Evolutionary conservation across 2,113 vertebrate genomes (phyloP).

Genomic region (Corythornis cristatus): DNA sequence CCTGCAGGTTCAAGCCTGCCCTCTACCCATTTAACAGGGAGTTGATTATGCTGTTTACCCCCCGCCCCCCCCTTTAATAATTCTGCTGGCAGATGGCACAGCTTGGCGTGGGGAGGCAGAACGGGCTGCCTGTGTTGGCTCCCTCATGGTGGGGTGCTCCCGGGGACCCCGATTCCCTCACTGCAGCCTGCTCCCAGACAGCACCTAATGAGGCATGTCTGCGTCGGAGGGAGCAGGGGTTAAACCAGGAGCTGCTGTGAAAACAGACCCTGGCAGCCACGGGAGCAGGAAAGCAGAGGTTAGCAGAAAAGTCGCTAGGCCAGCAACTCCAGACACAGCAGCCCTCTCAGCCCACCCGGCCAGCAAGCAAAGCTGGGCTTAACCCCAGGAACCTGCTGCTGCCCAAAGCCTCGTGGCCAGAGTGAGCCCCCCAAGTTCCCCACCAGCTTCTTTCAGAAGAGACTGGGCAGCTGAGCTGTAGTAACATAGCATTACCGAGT

Average conservation of each 20-base stretch:
- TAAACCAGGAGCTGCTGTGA: background rate
- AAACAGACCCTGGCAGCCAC: background rate
- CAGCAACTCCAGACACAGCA: conserved; percentile 2
- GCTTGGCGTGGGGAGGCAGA: background rate
- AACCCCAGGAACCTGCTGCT: accelerated
- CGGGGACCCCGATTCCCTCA: accelerated
- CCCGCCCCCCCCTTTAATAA: background rate
- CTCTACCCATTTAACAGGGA: conserved; percentile 34
- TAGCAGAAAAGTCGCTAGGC: conserved; percentile 56
- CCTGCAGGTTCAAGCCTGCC: conserved; percentile 67
- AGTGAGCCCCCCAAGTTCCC: accelerated
- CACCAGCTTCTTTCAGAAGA: background rate
- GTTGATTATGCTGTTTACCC: background rate
- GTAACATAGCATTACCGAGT: accelerated
- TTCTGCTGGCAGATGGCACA: conserved; percentile 40
- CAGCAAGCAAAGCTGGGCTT: background rate
- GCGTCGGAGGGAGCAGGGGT: accelerated
- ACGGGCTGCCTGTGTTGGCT: background rate
- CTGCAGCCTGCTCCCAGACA: background rate
- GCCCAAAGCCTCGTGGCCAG: accelerated
- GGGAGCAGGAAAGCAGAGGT: conserved; percentile 45
- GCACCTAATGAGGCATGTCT: background rate
- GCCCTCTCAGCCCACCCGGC: background rate
- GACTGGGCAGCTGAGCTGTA: background rate
- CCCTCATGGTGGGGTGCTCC: accelerated